Conservation (phyloP, 92 coral and sea anemone genomes). For the Isaurus tuberculatus region DNA sequence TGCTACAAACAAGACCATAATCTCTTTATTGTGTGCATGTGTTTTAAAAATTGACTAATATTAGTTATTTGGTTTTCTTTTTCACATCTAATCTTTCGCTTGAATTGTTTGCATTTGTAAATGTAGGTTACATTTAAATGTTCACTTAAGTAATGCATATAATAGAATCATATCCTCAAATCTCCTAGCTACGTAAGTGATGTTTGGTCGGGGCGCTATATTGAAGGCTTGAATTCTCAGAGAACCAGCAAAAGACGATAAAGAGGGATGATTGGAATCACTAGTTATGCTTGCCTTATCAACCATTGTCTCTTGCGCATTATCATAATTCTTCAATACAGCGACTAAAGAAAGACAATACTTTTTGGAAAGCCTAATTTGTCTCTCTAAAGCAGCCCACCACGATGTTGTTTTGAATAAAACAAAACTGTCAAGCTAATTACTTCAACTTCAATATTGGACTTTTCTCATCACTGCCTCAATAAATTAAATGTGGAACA, state of each 20-base stretch:
- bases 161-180: not conserved
- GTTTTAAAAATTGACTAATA: too few species aligned
- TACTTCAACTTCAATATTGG: not conserved
- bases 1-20: too few species aligned
- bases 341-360: not conserved
- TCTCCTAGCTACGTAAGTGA: not conserved
- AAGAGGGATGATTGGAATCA: too few species aligned
- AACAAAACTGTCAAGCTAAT: not conserved
- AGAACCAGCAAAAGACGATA: too few species aligned
- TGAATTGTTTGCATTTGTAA: not conserved
- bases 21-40: too few species aligned
- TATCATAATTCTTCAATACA: not conserved
- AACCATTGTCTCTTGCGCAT: not conserved
- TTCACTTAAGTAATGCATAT: not conserved
- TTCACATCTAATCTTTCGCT: not conserved
- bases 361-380: not conserved
- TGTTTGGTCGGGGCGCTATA: not conserved
- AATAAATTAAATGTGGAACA: not conserved
- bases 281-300: not conserved
- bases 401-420: not conserved
- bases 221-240: too few species aligned
- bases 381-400: not conserved
- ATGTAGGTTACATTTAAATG: not conserved
- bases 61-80: too few species aligned
- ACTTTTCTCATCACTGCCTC: not conserved